A percentile compares a stretch with the other conserved stretches of the same genome.
Conservation (phyloP, 2,113 vertebrate species). For the Verasper variegatus region DNA sequence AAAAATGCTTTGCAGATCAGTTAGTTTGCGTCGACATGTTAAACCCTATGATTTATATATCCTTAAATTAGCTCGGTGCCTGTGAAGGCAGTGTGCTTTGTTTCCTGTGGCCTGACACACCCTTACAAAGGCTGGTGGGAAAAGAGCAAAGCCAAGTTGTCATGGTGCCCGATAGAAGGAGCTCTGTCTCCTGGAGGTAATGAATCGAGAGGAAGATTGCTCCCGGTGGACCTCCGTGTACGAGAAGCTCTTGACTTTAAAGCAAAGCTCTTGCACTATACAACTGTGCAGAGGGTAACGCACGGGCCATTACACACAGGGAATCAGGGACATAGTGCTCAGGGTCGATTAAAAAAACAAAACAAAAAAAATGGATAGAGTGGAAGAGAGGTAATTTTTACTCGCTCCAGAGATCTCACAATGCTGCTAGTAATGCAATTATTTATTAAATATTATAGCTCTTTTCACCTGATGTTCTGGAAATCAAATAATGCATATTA, state of each 20-base stretch:
- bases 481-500: constrained; percentile 26
- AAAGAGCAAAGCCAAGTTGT: constrained; percentile 74
- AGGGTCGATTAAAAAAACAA: constrained; percentile 39
- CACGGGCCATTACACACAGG: constrained; percentile 20
- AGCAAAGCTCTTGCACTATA: constrained; percentile 59
- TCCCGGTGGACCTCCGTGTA: constrained; percentile 66
- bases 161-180: constrained; percentile 73
- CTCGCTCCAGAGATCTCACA: constrained; percentile 4
- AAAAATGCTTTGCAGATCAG: constrained; percentile 9
- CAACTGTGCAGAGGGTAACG: constrained; percentile 35
- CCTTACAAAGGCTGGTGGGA: constrained; percentile 47
- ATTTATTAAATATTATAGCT: not conserved
- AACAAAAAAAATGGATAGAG: not conserved
- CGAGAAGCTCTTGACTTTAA: constrained; percentile 74
- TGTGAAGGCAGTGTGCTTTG: constrained; percentile 58
- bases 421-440: not conserved
- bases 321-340: constrained; percentile 38
- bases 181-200: constrained; percentile 70
- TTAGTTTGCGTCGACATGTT: constrained; percentile 39
- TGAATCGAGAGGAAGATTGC: constrained; percentile 74
- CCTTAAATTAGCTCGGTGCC: constrained; percentile 52
- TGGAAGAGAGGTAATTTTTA: constrained; percentile 3
- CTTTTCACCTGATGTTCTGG: not conserved
- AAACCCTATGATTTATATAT: constrained; percentile 48
- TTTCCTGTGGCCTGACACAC: constrained; percentile 54